Percentiles rank a stretch among this genome's conserved stretches.
Evolutionary conservation across 2,888 invertebrate species (phyloP).

Genomic region (Pecten maximus): DNA sequence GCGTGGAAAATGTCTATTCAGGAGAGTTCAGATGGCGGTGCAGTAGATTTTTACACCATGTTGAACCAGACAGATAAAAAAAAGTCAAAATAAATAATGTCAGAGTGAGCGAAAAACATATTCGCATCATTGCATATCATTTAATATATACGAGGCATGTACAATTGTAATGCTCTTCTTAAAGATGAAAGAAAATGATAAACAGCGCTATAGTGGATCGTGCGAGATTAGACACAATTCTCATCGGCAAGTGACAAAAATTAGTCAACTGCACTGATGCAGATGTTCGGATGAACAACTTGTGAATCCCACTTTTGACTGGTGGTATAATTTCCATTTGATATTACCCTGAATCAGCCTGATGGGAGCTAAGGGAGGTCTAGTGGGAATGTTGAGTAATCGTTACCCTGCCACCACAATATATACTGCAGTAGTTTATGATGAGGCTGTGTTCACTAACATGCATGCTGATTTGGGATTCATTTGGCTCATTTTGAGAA

Average conservation of each 20-base stretch:
- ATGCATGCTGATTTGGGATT: neutral
- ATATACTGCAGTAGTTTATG: neutral
- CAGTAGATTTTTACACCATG: slow-evolving; percentile 4
- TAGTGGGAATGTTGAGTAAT: neutral
- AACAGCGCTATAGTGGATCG: neutral
- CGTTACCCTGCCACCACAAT: neutral
- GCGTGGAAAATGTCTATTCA: neutral
- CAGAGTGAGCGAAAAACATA: neutral
- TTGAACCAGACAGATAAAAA: neutral
- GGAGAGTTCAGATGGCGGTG: neutral
- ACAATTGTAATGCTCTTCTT: neutral
- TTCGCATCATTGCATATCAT: slow-evolving; percentile 17
- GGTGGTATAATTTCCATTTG: neutral
- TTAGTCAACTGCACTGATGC: slow-evolving; percentile 24
- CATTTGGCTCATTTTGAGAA: neutral
- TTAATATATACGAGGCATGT: slow-evolving; percentile 28
- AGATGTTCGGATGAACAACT: neutral
- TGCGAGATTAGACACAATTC: neutral
- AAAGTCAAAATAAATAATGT: neutral
- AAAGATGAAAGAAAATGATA: slow-evolving; percentile 22
- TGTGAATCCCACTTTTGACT: neutral
- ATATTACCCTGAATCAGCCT: neutral
- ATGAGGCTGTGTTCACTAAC: neutral
- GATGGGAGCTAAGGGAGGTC: neutral
- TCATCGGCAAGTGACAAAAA: neutral